Evolutionary conservation across 2,113 vertebrate species (phyloP).

Genomic region (Echinops telfairi): DNA sequence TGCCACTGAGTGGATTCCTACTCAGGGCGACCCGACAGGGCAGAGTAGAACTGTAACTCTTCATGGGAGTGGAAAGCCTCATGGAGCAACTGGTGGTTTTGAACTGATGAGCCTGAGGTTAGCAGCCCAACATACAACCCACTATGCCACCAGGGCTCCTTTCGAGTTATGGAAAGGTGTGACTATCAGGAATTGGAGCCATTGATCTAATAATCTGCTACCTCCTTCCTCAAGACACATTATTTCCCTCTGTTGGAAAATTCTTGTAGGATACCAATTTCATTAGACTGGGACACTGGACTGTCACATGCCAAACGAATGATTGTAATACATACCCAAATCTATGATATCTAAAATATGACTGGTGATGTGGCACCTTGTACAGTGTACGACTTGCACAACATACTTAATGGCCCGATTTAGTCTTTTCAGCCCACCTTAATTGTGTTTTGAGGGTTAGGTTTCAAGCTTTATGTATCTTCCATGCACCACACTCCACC

Average conservation of each 20-base stretch:
- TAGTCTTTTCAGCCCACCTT: neutral
- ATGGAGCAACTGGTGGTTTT: too few relatives aligned
- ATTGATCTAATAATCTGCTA: neutral
- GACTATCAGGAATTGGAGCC: neutral
- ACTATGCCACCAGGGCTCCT: too few relatives aligned
- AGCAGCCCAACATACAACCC: too few relatives aligned
- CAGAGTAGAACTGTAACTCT: too few relatives aligned
- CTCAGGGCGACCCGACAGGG: too few relatives aligned
- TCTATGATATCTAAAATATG: neutral
- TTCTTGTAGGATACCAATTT: neutral
- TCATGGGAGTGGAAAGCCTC: too few relatives aligned
- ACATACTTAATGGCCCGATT: neutral
- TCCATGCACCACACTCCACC: neutral
- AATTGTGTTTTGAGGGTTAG: neutral
- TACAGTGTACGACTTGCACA: neutral
- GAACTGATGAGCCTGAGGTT: too few relatives aligned
- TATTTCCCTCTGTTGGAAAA: constrained; percentile 26
- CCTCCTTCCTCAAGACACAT: neutral
- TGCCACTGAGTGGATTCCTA: too few relatives aligned
- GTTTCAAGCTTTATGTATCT: neutral
- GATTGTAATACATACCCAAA: constrained; percentile 2
- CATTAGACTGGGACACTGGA: constrained; percentile 4
- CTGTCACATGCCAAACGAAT: neutral
- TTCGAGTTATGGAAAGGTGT: too few relatives aligned
- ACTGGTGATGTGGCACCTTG: neutral